phyloP scores from a whole-genome alignment of 2,797 vertebrate genomes.

The Lagocephalus sceleratus region DNA sequence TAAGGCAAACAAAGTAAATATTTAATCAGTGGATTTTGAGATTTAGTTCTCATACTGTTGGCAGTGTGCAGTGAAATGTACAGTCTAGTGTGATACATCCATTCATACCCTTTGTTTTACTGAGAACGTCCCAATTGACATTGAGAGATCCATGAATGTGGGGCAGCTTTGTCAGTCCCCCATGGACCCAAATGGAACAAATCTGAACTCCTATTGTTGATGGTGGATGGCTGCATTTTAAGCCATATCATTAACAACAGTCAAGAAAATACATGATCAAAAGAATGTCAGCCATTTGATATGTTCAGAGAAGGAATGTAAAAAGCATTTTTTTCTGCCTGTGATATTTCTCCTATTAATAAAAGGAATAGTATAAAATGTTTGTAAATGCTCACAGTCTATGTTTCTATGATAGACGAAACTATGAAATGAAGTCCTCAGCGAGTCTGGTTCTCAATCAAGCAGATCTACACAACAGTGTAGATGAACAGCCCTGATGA shows the following conservation, averaged over 20 bases:
- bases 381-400: not conserved
- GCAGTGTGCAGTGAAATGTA: not conserved
- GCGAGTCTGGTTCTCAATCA: not conserved
- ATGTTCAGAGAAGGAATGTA: too few relatives aligned
- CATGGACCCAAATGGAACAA: conserved; percentile 1
- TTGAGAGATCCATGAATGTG: not conserved
- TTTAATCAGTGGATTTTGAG: too few relatives aligned
- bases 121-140: conserved; percentile 3
- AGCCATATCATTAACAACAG: not conserved
- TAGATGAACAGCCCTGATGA: not conserved
- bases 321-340: too few relatives aligned
- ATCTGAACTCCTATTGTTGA: not conserved
- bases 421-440: not conserved
- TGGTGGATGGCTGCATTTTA: not conserved
- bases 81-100: not conserved
- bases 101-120: not conserved
- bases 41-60: too few relatives aligned
- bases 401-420: too few relatives aligned
- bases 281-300: too few relatives aligned
- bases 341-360: too few relatives aligned
- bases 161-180: not conserved
- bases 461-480: not conserved
- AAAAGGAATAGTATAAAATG: not conserved
- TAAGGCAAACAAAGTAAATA: too few relatives aligned
- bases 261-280: not conserved